These are phyloP conservation scores for Baccha elongata DNA, from an alignment of 2,888 invertebrate genomes.

Conservation along the genomic window DNA sequence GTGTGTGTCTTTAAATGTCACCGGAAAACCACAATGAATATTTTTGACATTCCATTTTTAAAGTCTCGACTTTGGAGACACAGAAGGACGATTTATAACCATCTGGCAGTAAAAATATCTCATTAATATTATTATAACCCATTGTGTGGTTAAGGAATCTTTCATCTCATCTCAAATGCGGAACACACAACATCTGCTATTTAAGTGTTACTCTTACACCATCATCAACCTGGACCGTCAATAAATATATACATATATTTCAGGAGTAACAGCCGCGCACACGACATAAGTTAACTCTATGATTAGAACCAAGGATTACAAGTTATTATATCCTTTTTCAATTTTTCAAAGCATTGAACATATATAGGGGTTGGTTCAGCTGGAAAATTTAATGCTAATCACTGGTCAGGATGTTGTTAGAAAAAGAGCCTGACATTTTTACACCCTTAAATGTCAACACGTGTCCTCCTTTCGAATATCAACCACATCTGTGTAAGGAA, in stretches of 20 bases:
- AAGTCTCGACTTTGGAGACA: not conserved
- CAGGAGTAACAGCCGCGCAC: constrained; percentile 42
- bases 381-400: constrained; percentile 37
- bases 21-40: constrained; percentile 32
- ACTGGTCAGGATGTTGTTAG: constrained; percentile 10
- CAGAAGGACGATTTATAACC: constrained; percentile 1
- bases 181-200: constrained; percentile 50
- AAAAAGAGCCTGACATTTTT: not conserved
- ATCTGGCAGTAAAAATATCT: constrained; percentile 52
- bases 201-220: constrained; percentile 16
- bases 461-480: not conserved
- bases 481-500: not conserved
- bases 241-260: constrained; percentile 18
- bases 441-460: constrained; percentile 10
- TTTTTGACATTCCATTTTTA: constrained; percentile 31
- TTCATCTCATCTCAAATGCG: constrained; percentile 37
- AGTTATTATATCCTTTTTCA: constrained; percentile 62
- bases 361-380: constrained; percentile 54
- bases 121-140: constrained; percentile 32
- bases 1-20: constrained; percentile 17
- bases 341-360: not conserved
- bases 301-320: constrained; percentile 61
- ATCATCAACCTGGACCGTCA: constrained; percentile 39
- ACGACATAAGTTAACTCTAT: constrained; percentile 62
- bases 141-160: constrained; percentile 41